Percentiles rank a stretch among this genome's conserved stretches.
phyloP scores from a whole-genome alignment of 2,797 vertebrate genomes.

The Nasua narica region DNA sequence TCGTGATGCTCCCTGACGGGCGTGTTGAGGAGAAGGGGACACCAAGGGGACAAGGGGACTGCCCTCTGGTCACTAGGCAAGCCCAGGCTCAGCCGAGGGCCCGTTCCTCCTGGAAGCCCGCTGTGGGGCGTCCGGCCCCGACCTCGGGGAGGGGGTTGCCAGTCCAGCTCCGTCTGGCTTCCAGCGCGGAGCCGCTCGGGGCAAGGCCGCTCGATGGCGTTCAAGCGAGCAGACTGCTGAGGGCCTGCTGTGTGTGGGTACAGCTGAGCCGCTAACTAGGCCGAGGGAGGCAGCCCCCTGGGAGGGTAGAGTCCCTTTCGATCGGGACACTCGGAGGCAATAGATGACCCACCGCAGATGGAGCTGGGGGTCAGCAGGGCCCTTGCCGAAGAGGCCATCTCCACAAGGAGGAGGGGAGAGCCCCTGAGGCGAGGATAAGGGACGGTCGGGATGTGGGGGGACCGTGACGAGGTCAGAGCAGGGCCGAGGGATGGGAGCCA shows the following conservation, averaged over 20 bases:
- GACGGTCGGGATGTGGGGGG: too few species aligned
- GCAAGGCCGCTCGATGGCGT: neutral
- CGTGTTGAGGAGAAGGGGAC: neutral
- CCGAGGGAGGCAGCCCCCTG: neutral
- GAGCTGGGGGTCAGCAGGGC: neutral
- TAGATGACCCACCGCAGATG: too few species aligned
- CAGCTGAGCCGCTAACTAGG: neutral
- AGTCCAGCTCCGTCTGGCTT: neutral
- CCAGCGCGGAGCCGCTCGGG: neutral
- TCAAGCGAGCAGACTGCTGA: neutral
- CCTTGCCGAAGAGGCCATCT: rapidly evolving
- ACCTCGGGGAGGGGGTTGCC: neutral
- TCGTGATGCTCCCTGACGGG: neutral
- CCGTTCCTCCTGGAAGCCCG: neutral
- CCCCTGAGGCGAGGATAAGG: neutral
- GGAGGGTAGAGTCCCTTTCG: neutral
- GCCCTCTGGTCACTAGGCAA: neutral
- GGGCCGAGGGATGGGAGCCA: neutral
- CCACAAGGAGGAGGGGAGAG: neutral
- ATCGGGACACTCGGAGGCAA: too few species aligned
- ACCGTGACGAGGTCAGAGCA: neutral
- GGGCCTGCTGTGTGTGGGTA: neutral
- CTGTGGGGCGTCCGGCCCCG: neutral
- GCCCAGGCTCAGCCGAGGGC: neutral
- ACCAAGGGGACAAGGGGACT: rapidly evolving